Conservation (phyloP, 2,888 invertebrate species). For the Ferdinandea cuprea region DNA sequence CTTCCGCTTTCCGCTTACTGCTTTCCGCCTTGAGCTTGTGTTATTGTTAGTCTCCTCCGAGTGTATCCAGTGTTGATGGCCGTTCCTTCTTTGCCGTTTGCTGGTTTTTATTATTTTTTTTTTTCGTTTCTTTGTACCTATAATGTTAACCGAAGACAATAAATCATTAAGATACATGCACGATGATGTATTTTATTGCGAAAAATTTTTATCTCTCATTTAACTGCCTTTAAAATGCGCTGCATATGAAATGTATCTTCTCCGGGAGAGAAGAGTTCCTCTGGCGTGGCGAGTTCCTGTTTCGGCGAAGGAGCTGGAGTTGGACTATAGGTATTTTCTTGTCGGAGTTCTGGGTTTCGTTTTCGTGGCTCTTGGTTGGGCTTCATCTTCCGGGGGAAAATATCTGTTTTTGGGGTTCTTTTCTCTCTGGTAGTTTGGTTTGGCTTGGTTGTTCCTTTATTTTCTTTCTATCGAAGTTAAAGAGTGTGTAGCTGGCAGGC, state of each 20-base stretch:
- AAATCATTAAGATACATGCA: conserved; percentile 77
- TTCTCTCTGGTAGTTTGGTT: background rate
- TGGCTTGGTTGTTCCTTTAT: conserved; percentile 25
- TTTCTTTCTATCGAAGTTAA: conserved; percentile 19
- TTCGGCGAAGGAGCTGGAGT: conserved; percentile 29
- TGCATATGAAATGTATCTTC: conserved; percentile 74
- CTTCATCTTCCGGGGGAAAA: conserved; percentile 29
- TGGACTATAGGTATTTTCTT: conserved; percentile 27
- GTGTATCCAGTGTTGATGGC: conserved; percentile 51
- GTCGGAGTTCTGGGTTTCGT: background rate
- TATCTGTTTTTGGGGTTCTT: conserved; percentile 47
- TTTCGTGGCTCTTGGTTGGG: background rate
- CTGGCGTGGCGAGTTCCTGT: conserved; percentile 54
- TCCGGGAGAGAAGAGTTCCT: conserved; percentile 20
- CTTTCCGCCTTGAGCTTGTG: conserved; percentile 23
- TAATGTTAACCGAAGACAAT: conserved; percentile 76
- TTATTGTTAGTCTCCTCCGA: conserved; percentile 44
- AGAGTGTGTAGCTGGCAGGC: too few relatives aligned
- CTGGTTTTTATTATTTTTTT: conserved; percentile 2
- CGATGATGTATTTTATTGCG: conserved; percentile 77
- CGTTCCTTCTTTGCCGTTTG: conserved; percentile 36
- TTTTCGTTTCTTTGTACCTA: conserved; percentile 55
- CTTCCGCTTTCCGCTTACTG: too few relatives aligned
- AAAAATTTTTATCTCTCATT: conserved; percentile 77
- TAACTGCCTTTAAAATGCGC: conserved; percentile 76